phyloP scores from a whole-genome alignment of 2,113 vertebrate genomes.

The Odocoileus virginianus region DNA sequence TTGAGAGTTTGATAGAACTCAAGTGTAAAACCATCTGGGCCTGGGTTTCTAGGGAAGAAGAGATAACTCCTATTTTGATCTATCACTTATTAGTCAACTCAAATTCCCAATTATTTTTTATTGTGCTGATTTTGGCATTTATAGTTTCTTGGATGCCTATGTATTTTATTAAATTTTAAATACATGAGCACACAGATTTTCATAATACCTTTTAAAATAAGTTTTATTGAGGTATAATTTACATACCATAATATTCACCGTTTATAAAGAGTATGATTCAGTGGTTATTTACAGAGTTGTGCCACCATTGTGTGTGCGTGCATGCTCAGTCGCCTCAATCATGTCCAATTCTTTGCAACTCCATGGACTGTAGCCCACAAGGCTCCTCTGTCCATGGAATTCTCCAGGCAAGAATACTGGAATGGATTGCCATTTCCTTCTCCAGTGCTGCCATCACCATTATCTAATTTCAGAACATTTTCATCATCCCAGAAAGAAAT shows the following conservation, averaged over 20 bases:
- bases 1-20: background rate
- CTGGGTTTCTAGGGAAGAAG: background rate
- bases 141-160: background rate
- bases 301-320: fast-evolving
- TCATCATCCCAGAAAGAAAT: background rate
- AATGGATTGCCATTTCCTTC: background rate
- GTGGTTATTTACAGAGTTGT: background rate
- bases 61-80: background rate
- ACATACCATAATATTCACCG: background rate
- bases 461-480: background rate
- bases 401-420: background rate
- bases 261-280: background rate
- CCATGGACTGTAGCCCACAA: background rate
- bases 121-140: background rate
- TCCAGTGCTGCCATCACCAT: background rate
- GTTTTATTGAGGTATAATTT: background rate
- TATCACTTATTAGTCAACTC: background rate
- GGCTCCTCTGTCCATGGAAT: background rate
- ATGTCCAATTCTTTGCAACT: background rate
- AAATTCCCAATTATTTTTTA: background rate
- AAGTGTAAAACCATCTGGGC: background rate
- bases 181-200: background rate
- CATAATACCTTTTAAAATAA: background rate
- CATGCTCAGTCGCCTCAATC: background rate
- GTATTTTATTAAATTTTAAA: background rate